Conservation (phyloP, 2,888 invertebrate species). For the Pseudococcus longispinus region DNA sequence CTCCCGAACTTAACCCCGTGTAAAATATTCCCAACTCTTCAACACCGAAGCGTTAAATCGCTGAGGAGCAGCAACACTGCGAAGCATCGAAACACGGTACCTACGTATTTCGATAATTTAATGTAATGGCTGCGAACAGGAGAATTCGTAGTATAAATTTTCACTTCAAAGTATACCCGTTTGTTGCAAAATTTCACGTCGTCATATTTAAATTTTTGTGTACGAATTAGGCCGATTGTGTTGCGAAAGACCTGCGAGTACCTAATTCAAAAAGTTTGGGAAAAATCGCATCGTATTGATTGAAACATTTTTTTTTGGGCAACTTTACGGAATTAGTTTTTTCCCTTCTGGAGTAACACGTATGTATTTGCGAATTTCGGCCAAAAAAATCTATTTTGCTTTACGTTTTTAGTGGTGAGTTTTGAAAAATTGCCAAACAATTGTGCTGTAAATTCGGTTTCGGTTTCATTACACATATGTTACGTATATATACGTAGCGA, state of each 20-base stretch:
- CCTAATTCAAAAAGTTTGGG: neutral
- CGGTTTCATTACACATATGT: slow-evolving; percentile 25
- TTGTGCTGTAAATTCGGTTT: slow-evolving; percentile 21
- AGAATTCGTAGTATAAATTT: neutral
- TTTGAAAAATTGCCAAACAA: slow-evolving; percentile 29
- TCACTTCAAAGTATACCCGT: neutral
- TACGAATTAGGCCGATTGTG: neutral
- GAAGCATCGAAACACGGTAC: too few species aligned
- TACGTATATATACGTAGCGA: neutral
- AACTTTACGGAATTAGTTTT: neutral
- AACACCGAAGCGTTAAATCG: too few species aligned
- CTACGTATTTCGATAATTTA: too few species aligned
- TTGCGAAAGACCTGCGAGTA: neutral
- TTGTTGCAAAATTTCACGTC: neutral
- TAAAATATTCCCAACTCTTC: too few species aligned
- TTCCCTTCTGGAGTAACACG: neutral
- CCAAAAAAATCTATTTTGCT: slow-evolving; percentile 9
- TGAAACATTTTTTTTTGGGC: neutral
- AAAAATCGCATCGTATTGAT: neutral
- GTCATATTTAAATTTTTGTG: neutral
- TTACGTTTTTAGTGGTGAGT: slow-evolving; percentile 12
- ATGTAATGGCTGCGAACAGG: neutral
- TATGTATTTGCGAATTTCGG: neutral
- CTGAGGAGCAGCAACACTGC: too few species aligned
- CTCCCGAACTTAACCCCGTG: too few species aligned